These are phyloP conservation scores for Petrolisthes manimaculis DNA, from an alignment of 2,888 invertebrate species.

Conservation along the genomic window DNA sequence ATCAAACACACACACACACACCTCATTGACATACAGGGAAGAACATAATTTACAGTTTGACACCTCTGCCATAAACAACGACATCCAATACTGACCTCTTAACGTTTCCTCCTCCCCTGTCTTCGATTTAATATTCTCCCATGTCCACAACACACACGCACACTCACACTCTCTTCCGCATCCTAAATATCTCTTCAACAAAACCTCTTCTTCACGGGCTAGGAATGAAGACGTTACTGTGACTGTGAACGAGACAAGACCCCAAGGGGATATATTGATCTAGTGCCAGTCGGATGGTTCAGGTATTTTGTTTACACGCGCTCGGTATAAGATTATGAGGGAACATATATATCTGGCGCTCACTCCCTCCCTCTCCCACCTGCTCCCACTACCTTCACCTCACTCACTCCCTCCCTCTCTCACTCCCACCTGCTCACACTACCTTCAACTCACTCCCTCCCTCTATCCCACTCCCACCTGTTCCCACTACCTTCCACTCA, in stretches of 20 bases:
- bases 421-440: background rate
- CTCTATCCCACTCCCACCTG: background rate
- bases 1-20: background rate
- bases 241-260: too few relatives aligned
- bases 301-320: too few relatives aligned
- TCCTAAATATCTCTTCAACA: background rate
- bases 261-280: too few relatives aligned
- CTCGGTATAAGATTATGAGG: too few relatives aligned
- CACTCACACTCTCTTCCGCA: background rate
- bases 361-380: background rate
- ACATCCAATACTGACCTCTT: too few relatives aligned
- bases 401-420: background rate
- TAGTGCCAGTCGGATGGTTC: too few relatives aligned
- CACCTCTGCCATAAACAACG: too few relatives aligned
- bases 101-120: too few relatives aligned
- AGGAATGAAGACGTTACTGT: too few relatives aligned
- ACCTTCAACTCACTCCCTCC: background rate
- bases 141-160: conserved; percentile 16
- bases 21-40: too few relatives aligned
- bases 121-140: too few relatives aligned
- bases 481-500: background rate
- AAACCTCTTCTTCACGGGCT: background rate
- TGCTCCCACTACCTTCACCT: background rate
- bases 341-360: background rate
- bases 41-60: too few relatives aligned